These are phyloP conservation scores for Mus caroli DNA, from an alignment of 2,797 vertebrate species.

Conservation along the genomic window DNA sequence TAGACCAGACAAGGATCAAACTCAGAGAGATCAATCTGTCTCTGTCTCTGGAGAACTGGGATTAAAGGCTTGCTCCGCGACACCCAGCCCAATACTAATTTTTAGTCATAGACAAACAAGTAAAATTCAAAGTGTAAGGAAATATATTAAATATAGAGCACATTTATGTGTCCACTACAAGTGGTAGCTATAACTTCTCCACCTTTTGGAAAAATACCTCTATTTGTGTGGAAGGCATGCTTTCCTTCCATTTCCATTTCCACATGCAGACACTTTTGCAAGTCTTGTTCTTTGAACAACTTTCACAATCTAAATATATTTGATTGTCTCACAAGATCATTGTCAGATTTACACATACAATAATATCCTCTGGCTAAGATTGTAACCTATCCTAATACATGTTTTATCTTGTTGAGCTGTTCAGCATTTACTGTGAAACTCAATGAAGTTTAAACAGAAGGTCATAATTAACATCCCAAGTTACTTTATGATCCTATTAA, in stretches of 20 bases:
- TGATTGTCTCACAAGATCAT: neutral
- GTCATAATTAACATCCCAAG: neutral
- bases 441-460: neutral
- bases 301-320: slow-evolving; percentile 10
- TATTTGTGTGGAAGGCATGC: neutral
- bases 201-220: neutral
- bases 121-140: neutral
- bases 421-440: neutral
- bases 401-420: neutral
- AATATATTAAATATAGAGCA: neutral
- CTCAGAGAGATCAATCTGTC: neutral
- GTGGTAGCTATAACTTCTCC: neutral
- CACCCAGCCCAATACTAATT: neutral
- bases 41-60: neutral
- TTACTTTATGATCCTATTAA: neutral
- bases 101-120: neutral
- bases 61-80: neutral
- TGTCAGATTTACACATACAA: neutral
- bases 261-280: neutral
- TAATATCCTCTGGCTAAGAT: neutral
- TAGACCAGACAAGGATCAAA: too few relatives aligned
- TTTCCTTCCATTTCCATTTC: neutral
- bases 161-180: neutral
- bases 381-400: neutral
- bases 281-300: neutral